These are phyloP conservation scores for Oedothorax gibbosus DNA, from an alignment of 1,140 invertebrate genomes.

Conservation along the genomic window DNA sequence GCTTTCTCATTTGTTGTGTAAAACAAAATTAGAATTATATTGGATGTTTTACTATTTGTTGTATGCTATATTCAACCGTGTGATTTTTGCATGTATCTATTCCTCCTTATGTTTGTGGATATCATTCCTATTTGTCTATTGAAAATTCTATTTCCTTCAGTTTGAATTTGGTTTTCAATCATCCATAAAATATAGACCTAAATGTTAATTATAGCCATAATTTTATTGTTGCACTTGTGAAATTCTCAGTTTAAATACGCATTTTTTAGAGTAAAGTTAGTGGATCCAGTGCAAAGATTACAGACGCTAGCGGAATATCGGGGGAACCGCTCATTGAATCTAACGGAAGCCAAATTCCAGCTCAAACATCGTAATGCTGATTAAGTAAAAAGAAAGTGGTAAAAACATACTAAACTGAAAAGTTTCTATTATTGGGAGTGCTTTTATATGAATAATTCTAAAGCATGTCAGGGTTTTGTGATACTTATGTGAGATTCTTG, in stretches of 20 bases:
- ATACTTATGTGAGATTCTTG: constrained; percentile 8
- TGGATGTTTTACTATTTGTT: no score
- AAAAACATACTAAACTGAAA: no score
- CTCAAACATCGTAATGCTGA: constrained; percentile 22
- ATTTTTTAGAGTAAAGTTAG: constrained; percentile 57
- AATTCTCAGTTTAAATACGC: neutral
- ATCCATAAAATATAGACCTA: neutral
- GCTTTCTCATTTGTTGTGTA: no score
- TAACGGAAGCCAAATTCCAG: constrained; percentile 43
- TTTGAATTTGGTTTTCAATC: constrained; percentile 18
- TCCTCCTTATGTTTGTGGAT: no score
- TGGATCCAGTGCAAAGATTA: constrained; percentile 18
- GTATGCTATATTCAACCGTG: no score
- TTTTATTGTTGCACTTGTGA: neutral
- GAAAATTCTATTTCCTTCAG: neutral
- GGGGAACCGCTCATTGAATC: constrained; percentile 24
- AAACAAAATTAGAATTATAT: no score
- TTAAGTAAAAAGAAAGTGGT: no score
- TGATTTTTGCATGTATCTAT: no score
- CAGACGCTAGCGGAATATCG: constrained; percentile 16
- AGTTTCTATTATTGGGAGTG: constrained; percentile 4
- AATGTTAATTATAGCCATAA: neutral
- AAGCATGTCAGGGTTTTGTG: constrained; percentile 29
- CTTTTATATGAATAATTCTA: neutral
- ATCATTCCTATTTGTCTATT: no score